Evolutionary conservation across 2,797 vertebrate species (phyloP).

Genomic region (Coregonus suidteri): DNA sequence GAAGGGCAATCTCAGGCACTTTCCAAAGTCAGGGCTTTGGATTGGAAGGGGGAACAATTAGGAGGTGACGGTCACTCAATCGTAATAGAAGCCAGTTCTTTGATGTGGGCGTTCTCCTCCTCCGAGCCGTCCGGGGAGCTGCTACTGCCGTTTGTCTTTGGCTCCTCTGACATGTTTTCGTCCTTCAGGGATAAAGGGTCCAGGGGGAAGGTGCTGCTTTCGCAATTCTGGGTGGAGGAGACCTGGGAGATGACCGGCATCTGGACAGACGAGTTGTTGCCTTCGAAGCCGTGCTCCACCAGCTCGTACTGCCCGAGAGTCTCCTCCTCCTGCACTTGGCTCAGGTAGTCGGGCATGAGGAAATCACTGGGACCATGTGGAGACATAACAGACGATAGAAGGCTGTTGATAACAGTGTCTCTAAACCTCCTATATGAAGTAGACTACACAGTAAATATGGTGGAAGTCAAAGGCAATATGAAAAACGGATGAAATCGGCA

Average conservation of each 20-base stretch:
- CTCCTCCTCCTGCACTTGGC: conserved; percentile 93
- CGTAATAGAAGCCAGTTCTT: conserved; percentile 86
- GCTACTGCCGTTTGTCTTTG: conserved; percentile 65
- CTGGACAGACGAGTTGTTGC: conserved; percentile 88
- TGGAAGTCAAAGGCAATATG: conserved; percentile 13
- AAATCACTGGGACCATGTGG: conserved; percentile 84
- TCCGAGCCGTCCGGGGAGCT: conserved; percentile 76
- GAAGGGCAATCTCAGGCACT: conserved; percentile 87
- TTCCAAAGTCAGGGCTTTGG: conserved; percentile 72
- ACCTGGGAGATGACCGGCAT: conserved; percentile 99
- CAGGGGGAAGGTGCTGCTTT: conserved; percentile 78
- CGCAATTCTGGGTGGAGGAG: conserved; percentile 96
- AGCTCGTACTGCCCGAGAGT: conserved; percentile 92
- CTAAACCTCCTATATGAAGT: neutral
- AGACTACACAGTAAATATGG: neutral
- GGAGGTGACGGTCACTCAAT: conserved; percentile 80
- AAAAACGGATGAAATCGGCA: conserved; percentile 40
- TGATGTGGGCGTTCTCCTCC: conserved; percentile 76
- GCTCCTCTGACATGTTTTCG: conserved; percentile 55
- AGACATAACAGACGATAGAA: neutral
- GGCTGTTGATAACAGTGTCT: neutral
- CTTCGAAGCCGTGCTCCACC: conserved; percentile 90
- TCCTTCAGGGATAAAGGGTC: conserved; percentile 78
- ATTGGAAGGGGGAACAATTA: conserved; percentile 43
- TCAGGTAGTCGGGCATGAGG: conserved; percentile 98